These are phyloP conservation scores for Drosophila pseudotakahashii DNA, from an alignment of 2,888 invertebrate genomes.

Conservation along the genomic window DNA sequence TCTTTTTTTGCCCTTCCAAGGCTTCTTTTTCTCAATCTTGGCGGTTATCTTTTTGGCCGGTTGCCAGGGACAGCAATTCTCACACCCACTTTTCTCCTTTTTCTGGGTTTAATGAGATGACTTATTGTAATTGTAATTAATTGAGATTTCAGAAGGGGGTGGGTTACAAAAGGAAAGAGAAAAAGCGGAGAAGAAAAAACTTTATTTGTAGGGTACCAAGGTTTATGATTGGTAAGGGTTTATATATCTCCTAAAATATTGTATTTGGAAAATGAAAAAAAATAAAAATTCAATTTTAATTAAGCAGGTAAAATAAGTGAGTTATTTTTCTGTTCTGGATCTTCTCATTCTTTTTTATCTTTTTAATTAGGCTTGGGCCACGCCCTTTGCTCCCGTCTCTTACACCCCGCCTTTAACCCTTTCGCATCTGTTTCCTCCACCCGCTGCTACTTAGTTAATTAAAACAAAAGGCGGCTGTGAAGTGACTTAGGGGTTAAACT, in stretches of 20 bases:
- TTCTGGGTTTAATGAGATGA: slow-evolving; percentile 82
- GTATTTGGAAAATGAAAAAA: no score
- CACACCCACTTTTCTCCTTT: neutral
- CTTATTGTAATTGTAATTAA: slow-evolving; percentile 85
- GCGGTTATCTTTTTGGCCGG: slow-evolving; percentile 41
- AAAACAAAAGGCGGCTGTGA: slow-evolving; percentile 65
- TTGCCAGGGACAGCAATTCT: slow-evolving; percentile 48
- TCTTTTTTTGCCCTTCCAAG: slow-evolving; percentile 26
- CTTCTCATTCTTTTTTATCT: slow-evolving; percentile 27
- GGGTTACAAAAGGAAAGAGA: neutral
- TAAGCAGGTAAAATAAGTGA: neutral
- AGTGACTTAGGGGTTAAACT: slow-evolving; percentile 75
- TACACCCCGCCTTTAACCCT: neutral
- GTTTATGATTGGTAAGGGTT: neutral
- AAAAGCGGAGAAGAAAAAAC: neutral
- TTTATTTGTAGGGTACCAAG: no score
- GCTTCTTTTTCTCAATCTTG: slow-evolving; percentile 53
- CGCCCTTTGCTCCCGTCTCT: slow-evolving; percentile 33
- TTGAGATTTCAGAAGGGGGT: slow-evolving; percentile 40
- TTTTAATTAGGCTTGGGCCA: slow-evolving; percentile 37
- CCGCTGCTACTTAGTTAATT: slow-evolving; percentile 74
- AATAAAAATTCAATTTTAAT: neutral
- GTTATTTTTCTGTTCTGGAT: neutral
- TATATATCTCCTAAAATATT: no score
- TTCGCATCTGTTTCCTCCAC: neutral